Conservation (phyloP, 2,113 vertebrate genomes). For the Tenebrosternarchus preto region DNA sequence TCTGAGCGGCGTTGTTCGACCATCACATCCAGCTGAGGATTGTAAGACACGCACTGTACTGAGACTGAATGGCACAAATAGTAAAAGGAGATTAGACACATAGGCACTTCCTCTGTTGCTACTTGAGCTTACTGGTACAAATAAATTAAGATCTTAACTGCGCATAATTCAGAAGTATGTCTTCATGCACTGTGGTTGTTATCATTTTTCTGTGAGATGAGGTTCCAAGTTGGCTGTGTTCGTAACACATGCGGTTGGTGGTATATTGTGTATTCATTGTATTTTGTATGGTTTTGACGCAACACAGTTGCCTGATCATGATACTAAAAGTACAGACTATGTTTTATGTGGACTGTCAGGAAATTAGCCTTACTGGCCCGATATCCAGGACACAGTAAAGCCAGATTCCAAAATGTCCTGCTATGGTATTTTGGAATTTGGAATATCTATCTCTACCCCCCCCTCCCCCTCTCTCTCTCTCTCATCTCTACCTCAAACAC, state of each 20-base stretch:
- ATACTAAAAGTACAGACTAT: too few species aligned
- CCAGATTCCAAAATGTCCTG: too few species aligned
- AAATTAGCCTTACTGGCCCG: too few species aligned
- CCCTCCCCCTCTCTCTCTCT: background rate
- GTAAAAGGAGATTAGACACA: background rate
- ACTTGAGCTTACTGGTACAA: background rate
- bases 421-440: background rate
- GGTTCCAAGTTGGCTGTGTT: too few species aligned
- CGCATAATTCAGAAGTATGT: background rate
- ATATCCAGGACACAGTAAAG: too few species aligned
- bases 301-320: too few species aligned
- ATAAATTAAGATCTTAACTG: background rate
- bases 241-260: too few species aligned
- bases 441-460: background rate
- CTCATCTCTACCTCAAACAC: conserved; percentile 19
- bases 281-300: too few species aligned
- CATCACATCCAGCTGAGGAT: conserved; percentile 29
- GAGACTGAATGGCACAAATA: conserved; percentile 18
- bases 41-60: conserved; percentile 26
- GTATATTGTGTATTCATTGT: too few species aligned
- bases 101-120: background rate
- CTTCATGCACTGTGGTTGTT: too few species aligned
- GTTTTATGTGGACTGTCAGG: too few species aligned
- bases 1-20: conserved; percentile 12
- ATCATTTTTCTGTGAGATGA: too few species aligned